phyloP scores from a whole-genome alignment of 2,113 vertebrate genomes.

The Colistium nudipinnis region DNA sequence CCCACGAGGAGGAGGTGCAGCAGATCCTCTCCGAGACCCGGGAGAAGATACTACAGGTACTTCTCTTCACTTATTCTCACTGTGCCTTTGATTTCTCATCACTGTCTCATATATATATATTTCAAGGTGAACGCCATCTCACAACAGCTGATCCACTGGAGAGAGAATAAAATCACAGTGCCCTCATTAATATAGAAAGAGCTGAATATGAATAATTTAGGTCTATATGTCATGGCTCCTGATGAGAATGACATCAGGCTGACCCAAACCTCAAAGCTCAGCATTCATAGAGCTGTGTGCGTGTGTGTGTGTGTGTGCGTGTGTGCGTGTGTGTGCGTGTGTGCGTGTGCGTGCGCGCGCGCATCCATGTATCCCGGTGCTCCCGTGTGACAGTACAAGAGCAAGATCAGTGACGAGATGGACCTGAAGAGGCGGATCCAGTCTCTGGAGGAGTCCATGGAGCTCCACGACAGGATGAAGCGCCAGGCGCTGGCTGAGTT shows the following conservation, averaged over 20 bases:
- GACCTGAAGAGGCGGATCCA: constrained; percentile 95
- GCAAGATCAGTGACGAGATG: constrained; percentile 93
- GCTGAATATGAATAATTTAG: constrained; percentile 36
- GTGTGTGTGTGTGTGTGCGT: too few species aligned
- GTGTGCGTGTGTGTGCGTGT: too few species aligned
- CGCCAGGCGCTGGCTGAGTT: constrained; percentile 95
- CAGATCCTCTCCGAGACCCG: constrained; percentile 97
- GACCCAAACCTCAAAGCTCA: not conserved
- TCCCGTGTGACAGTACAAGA: constrained; percentile 97
- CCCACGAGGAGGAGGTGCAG: constrained; percentile 98
- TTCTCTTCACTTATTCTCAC: not conserved
- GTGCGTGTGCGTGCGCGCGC: too few species aligned
- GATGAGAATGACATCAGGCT: constrained; percentile 18
- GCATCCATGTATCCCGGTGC: not conserved
- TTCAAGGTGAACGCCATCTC: not conserved
- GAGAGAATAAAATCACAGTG: not conserved
- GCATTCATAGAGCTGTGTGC: too few species aligned
- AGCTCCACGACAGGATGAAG: constrained; percentile 96
- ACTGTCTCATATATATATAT: too few species aligned
- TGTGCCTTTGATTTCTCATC: constrained; percentile 3
- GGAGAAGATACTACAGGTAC: constrained; percentile 89
- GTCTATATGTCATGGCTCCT: constrained; percentile 16
- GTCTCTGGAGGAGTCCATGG: constrained; percentile 94
- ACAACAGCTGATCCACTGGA: not conserved
- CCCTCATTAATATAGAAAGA: constrained; percentile 46